These are phyloP conservation scores for Diachasmimorpha longicaudata DNA, from an alignment of 1,140 invertebrate genomes.

Conservation along the genomic window DNA sequence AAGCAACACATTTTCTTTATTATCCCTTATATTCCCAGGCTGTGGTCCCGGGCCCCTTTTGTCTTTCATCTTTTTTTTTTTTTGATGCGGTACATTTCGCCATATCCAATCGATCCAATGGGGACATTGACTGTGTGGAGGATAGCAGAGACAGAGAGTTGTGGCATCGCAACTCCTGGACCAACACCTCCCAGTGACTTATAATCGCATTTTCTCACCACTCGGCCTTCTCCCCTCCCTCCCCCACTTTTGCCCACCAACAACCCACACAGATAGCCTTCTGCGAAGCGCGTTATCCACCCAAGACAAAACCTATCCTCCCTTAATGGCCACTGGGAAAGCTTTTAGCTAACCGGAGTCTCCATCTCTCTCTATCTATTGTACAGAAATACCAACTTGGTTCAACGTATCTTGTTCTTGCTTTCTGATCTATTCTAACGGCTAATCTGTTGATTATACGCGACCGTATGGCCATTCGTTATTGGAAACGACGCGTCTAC, in stretches of 20 bases:
- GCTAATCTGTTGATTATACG: constrained; percentile 64
- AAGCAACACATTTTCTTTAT: constrained; percentile 26
- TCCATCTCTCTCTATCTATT: constrained; percentile 16
- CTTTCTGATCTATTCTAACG: constrained; percentile 58
- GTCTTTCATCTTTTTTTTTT: constrained; percentile 53
- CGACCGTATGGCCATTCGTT: constrained; percentile 57
- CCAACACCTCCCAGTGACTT: constrained; percentile 59
- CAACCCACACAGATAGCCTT: constrained; percentile 10
- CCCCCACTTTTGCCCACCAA: neutral
- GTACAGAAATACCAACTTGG: neutral
- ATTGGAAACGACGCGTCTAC: constrained; percentile 48
- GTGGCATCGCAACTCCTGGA: constrained; percentile 1
- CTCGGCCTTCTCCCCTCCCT: constrained; percentile 18
- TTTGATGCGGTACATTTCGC: constrained; percentile 36
- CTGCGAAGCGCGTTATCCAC: constrained; percentile 21
- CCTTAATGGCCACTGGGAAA: constrained; percentile 59
- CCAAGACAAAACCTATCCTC: constrained; percentile 53
- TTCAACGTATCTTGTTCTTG: neutral
- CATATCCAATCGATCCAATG: constrained; percentile 57
- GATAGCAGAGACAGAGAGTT: neutral
- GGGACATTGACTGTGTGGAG: constrained; percentile 1
- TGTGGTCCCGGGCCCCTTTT: constrained; percentile 40
- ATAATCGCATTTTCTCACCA: constrained; percentile 63
- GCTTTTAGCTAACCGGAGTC: constrained; percentile 62
- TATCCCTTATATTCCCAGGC: constrained; percentile 16